Percentiles rank a stretch among this genome's conserved stretches.
phyloP scores from a whole-genome alignment of 2,797 vertebrate genomes.

The Apogon hyalosoma region DNA sequence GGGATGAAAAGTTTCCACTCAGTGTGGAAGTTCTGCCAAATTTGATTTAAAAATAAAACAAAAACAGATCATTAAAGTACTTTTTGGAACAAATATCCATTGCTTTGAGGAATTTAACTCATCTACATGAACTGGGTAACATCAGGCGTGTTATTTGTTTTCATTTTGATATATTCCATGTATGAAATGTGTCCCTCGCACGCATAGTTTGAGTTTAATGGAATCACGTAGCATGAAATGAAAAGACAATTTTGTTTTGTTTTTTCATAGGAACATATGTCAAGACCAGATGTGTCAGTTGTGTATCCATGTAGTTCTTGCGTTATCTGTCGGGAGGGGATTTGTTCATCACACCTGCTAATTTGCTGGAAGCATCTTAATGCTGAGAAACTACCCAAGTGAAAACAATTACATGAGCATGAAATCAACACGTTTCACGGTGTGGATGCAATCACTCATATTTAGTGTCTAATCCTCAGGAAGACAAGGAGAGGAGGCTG shows the following conservation, averaged over 20 bases:
- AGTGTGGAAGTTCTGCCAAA: too few species aligned
- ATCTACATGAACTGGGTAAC: too few species aligned
- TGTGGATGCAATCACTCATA: slow-evolving; percentile 24
- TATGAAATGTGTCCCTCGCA: too few species aligned
- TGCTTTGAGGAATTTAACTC: too few species aligned
- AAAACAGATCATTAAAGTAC: too few species aligned
- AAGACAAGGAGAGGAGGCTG: not conserved
- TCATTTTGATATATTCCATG: too few species aligned
- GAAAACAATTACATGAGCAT: slow-evolving; percentile 33
- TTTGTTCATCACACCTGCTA: slow-evolving; percentile 23
- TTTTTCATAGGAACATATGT: slow-evolving; percentile 1
- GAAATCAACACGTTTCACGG: slow-evolving; percentile 4
- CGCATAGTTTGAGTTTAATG: not conserved
- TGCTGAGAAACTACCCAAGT: slow-evolving; percentile 25
- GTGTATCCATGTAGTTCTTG: not conserved
- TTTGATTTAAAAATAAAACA: too few species aligned
- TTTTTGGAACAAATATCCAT: too few species aligned
- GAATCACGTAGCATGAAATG: not conserved
- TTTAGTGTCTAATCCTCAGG: slow-evolving; percentile 17
- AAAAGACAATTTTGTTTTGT: not conserved
- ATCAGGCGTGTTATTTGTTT: too few species aligned
- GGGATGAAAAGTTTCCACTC: not conserved
- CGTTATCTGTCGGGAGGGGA: not conserved
- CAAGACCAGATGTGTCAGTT: not conserved
- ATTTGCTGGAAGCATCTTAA: slow-evolving; percentile 14